phyloP scores from a whole-genome alignment of 2,113 vertebrate genomes.

The Promerops cafer region DNA sequence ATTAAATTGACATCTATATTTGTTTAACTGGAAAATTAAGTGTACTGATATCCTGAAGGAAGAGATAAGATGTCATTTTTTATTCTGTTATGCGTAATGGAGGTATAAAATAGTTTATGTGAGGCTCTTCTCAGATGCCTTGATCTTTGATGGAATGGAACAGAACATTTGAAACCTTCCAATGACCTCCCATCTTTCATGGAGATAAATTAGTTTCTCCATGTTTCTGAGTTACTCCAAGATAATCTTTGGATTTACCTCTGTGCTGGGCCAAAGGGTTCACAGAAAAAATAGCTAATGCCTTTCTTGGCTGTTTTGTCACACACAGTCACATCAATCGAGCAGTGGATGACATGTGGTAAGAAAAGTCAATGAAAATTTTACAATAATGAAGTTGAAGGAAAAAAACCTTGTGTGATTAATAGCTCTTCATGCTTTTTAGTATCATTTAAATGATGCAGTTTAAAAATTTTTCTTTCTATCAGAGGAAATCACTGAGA shows the following conservation, averaged over 20 bases:
- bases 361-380: background rate
- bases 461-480: background rate
- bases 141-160: background rate
- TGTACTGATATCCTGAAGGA: background rate
- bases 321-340: background rate
- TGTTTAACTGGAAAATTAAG: background rate
- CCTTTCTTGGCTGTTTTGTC: background rate
- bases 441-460: slow-evolving; percentile 2
- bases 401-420: background rate
- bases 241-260: background rate
- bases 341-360: background rate
- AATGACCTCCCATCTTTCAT: background rate
- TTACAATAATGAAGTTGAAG: background rate
- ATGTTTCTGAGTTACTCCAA: background rate
- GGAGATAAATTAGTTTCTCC: background rate
- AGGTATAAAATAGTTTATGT: background rate
- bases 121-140: background rate
- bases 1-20: background rate
- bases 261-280: background rate
- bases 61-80: background rate
- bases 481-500: background rate
- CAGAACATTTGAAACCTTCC: background rate
- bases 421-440: background rate
- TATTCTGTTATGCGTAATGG: background rate
- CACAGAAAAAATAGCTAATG: background rate